These are phyloP conservation scores for Cladopsammia gracilis DNA, from an alignment of 64 coral and sea anemone genomes.

Conservation along the genomic window DNA sequence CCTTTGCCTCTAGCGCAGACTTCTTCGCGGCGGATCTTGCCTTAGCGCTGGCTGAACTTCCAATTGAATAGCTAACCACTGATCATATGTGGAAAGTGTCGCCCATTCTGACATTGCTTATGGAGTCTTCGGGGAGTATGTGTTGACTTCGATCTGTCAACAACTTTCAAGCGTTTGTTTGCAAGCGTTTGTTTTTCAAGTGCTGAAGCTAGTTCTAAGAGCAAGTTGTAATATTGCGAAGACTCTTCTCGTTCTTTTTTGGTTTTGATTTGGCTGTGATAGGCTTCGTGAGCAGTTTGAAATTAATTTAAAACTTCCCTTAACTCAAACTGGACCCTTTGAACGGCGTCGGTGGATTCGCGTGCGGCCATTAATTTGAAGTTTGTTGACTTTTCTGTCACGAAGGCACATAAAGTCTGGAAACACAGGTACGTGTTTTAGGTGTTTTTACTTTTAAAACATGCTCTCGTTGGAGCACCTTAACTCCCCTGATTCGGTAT, in stretches of 20 bases:
- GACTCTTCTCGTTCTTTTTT: too few species aligned
- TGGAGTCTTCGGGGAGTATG: conserved; percentile 60
- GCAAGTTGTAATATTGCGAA: conserved; percentile 31
- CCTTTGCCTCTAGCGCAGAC: conserved; percentile 73
- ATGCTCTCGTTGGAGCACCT: too few species aligned
- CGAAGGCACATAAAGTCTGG: too few species aligned
- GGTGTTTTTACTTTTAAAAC: too few species aligned
- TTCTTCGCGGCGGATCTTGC: conserved; percentile 48
- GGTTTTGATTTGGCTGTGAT: conserved; percentile 57
- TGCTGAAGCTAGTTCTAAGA: conserved; percentile 55
- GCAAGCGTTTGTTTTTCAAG: conserved; percentile 58
- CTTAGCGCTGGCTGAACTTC: conserved; percentile 61
- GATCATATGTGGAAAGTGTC: conserved; percentile 34
- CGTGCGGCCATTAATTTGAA: conserved; percentile 48
- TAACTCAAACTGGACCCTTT: conserved; percentile 38
- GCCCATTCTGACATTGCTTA: conserved; percentile 38
- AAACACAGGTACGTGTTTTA: too few species aligned
- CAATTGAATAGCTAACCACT: not conserved
- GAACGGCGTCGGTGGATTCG: conserved; percentile 19
- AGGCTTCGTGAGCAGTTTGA: conserved; percentile 67
- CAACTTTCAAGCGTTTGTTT: not conserved
- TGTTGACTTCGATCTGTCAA: not conserved
- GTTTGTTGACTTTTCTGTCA: conserved; percentile 63
- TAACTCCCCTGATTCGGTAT: too few species aligned
- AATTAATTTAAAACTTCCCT: conserved; percentile 52